Base-by-base conservation (phyloP, 1,140 invertebrate species). In the Drosophila serrata region DNA sequence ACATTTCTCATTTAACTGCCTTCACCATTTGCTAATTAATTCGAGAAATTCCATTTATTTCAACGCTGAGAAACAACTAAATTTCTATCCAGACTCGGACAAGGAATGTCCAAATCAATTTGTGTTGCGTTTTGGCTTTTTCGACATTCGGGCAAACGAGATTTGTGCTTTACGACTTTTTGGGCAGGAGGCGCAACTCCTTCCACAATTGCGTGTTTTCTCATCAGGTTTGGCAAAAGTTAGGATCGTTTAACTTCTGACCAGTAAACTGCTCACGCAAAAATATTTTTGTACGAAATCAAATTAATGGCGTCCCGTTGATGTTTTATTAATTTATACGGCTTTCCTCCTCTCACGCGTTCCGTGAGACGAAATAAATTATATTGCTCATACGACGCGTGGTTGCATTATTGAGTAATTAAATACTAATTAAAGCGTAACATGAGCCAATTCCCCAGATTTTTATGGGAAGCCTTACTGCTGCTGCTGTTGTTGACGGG, bases 321-420 rank as follows among this genome's bases (percentile, higher is more conserved):
- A 90, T 90, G 85, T 90, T 90, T 90, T 90, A 90, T 90, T 90
- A 90, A 90, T 90, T 90, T 90, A 90, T 85, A 88, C 77, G 68
- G 61, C 72, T 60, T 81, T 43, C 29, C n/a, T n/a, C n/a, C 39
- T 33, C 56, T 40, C 24, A 29, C 46, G n/a, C 31, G 5, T 24
- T 29, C 27, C 45, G n/a, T 42, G 31, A 19, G 19, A 48, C 69
- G 51, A 77, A 88, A 85, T 85, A 60, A 85, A 84, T 81, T 90
- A 90, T 90, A 88, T 85, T 79, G 75, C 85, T 61, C 51, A 81
- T 90, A 85, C 86, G 85, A 75, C 78, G 86, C 69, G 81, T 90
- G 81, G 61, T 70, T 85, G 81, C 81, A 85, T 90, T 85, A 90
- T 90, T 90, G 78, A 90, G 81, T 85, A 90, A 90, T 90, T 90